These are phyloP conservation scores for Gasterosteus aculeatus DNA, from an alignment of 2,113 vertebrate genomes.

Conservation along the genomic window DNA sequence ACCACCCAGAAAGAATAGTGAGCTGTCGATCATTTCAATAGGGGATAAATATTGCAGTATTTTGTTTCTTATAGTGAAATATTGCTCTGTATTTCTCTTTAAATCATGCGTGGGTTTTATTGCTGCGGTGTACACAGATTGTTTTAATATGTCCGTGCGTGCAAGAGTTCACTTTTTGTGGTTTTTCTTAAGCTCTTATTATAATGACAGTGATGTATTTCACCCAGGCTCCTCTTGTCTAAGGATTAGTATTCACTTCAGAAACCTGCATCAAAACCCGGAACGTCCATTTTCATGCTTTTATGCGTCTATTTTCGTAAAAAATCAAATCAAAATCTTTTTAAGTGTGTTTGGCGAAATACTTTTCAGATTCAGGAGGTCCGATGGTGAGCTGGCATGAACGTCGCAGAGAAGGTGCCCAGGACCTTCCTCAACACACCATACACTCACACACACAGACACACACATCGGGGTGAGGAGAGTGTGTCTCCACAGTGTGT, in stretches of 20 bases:
- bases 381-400: no score
- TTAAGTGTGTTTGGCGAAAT: neutral
- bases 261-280: neutral
- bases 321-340: neutral
- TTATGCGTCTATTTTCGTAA: neutral
- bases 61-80: slow-evolving; percentile 43
- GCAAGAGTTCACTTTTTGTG: slow-evolving; percentile 17
- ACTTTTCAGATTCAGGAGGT: neutral
- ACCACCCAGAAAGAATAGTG: slow-evolving; percentile 76
- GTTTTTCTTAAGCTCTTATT: neutral
- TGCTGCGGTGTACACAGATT: neutral
- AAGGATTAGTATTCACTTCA: neutral
- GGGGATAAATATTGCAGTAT: slow-evolving; percentile 48
- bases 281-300: neutral
- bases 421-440: no score
- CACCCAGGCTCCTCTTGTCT: neutral
- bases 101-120: slow-evolving; percentile 22
- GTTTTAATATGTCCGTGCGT: neutral
- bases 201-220: neutral
- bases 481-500: slow-evolving; percentile 65
- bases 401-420: no score
- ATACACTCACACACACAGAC: slow-evolving; percentile 27
- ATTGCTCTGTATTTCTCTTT: slow-evolving; percentile 27
- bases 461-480: slow-evolving; percentile 55
- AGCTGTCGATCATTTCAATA: slow-evolving; percentile 74